Conservation (phyloP, 1,140 invertebrate species). For the Drosophila tropicalis region DNA sequence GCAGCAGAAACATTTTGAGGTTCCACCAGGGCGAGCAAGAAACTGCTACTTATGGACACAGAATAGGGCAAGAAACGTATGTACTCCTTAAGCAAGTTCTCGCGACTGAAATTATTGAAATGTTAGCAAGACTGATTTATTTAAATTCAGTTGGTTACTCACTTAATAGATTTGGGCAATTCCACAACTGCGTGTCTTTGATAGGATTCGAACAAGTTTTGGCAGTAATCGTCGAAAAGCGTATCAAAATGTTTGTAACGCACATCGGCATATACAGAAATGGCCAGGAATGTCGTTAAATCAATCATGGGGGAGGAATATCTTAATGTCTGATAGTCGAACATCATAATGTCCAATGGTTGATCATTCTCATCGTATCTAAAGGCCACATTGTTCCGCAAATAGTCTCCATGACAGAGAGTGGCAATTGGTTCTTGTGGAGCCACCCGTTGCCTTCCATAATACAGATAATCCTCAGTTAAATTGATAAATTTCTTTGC, state of each 20-base stretch:
- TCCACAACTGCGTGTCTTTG: conserved; percentile 22
- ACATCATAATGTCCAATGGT: conserved; percentile 76
- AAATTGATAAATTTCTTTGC: conserved; percentile 39
- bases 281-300: conserved; percentile 57
- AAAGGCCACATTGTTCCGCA: conserved; percentile 80
- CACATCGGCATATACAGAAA: conserved; percentile 62
- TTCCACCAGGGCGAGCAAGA: conserved; percentile 58
- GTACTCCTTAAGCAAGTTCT: conserved; percentile 66
- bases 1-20: conserved; percentile 25
- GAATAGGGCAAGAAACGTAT: conserved; percentile 64
- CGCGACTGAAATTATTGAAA: conserved; percentile 31
- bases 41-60: conserved; percentile 39
- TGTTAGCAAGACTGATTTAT: not conserved
- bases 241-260: conserved; percentile 60
- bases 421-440: conserved; percentile 69
- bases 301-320: conserved; percentile 78
- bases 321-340: conserved; percentile 79
- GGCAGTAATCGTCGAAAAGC: conserved; percentile 70
- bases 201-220: conserved; percentile 49
- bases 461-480: conserved; percentile 32
- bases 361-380: conserved; percentile 49
- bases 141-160: not conserved
- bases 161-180: conserved; percentile 66
- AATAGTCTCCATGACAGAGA: conserved; percentile 76
- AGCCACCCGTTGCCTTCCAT: conserved; percentile 51